Conservation (phyloP, 2,113 vertebrate genomes). For the Puffinus mauretanicus region DNA sequence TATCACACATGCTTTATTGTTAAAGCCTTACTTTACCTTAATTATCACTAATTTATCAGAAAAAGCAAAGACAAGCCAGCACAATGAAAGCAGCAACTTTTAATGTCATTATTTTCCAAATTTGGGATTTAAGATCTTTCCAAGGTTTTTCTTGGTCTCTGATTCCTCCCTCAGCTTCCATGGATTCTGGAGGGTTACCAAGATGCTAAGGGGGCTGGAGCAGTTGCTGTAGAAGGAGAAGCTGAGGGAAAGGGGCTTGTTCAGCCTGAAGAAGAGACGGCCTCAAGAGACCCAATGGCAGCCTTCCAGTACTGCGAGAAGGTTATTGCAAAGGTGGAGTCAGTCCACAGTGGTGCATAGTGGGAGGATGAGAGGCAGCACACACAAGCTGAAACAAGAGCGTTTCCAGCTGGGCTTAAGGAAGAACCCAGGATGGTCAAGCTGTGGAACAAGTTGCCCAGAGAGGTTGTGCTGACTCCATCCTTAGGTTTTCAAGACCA, state of each 20-base stretch:
- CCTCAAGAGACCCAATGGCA: neutral
- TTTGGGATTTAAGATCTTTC: neutral
- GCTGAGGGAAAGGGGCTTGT: neutral
- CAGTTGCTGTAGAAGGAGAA: neutral
- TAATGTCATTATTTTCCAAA: neutral
- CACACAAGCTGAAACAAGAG: neutral
- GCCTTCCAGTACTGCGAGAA: neutral
- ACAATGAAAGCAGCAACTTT: neutral
- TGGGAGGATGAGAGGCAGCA: neutral
- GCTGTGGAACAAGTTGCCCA: neutral
- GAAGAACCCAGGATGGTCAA: neutral
- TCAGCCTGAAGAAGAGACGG: neutral
- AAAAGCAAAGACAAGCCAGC: neutral
- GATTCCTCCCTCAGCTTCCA: neutral
- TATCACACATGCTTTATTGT: neutral
- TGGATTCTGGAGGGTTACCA: neutral
- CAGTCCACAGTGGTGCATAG: neutral
- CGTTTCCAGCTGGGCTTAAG: neutral
- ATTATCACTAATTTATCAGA: neutral
- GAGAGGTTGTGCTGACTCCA: neutral
- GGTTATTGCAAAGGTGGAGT: neutral
- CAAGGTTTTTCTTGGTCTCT: neutral
- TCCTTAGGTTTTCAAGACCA: neutral
- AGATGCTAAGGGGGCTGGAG: neutral
- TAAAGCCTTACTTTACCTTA: neutral